Conservation (phyloP, 2,113 vertebrate species). For the Malurus cyaneus region DNA sequence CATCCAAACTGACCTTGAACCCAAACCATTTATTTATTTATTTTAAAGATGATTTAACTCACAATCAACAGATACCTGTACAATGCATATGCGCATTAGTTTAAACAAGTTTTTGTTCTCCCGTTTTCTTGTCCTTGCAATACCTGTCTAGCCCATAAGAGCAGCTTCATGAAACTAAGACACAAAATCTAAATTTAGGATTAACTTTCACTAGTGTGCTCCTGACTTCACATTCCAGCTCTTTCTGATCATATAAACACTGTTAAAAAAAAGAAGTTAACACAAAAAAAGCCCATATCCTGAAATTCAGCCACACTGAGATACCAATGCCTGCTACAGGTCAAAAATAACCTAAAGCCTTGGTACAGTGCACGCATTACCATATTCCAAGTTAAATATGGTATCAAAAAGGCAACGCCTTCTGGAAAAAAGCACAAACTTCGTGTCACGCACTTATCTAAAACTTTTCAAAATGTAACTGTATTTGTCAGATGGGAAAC, state of each 20-base stretch:
- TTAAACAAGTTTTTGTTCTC: background rate
- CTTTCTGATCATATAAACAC: background rate
- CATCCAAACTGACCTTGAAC: background rate
- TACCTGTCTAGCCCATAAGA: background rate
- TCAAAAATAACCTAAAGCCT: background rate
- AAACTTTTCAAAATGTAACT: background rate
- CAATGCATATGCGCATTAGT: background rate
- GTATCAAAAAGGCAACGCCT: background rate
- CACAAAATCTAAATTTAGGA: background rate
- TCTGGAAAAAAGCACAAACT: background rate
- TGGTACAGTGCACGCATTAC: background rate
- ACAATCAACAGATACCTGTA: background rate
- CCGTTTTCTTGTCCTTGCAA: background rate
- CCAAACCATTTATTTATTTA: background rate
- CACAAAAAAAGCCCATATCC: fast-evolving
- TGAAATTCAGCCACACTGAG: background rate
- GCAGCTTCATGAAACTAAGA: background rate
- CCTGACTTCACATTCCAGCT: background rate
- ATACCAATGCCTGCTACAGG: background rate
- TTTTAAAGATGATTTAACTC: background rate
- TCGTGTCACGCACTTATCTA: background rate
- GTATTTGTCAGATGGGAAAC: background rate
- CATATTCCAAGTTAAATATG: background rate
- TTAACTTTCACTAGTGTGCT: background rate
- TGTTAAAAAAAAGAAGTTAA: background rate